Evolutionary conservation across 2,113 vertebrate genomes (phyloP), one percentile per base, ranked within the genome.

Genomic region (Chaetodon auriga): DNA sequence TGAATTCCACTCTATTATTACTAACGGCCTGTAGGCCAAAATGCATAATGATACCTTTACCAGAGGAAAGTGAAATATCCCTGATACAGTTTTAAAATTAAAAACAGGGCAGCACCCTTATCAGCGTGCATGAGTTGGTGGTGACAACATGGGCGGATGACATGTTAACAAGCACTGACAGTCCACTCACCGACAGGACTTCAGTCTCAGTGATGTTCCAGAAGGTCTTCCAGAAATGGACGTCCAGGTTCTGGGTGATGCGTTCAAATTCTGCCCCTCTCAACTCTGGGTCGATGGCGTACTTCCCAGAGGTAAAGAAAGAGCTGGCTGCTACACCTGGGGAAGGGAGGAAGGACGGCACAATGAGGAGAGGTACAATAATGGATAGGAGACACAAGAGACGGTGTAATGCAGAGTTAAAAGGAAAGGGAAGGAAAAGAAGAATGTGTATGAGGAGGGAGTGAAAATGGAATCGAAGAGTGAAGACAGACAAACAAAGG

Each of bases 181-280:
- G 14, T 65, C 54, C 15, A 82, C 92, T 89, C 84, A 98, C 97
- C 36, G 97, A 96, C 7, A 98, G 88, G 80, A 98, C 87, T 80
- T 98, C 96, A 0, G 95, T 98, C 93, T 98, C 97, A 0, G 97
- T 97, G 80, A 98, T 93, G 77, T 98, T 98, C 97, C 97, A 98
- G 93, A 97, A 98, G 2, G 92, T 82, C 90, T 98, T 98, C 97
- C 97, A 98, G 90, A 98, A 98, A 78, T 97, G 96, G 55, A 98
- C 95, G 0, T 98, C 97, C 81, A 97, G 90, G 91, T 98, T 97
- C 88, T 97, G 97, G 21, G 95, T 97, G 87, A 98, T 96, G 35
- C 97, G 95, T 74, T 98, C 97, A 87, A 96, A 98, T 90, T 97
- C 97, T 0, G 93, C 78, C 43, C 97, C 97, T 16, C 97, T 95